A percentile compares a stretch with the other conserved stretches of the same genome.
phyloP scores from a whole-genome alignment of 2,797 vertebrate species.

The Novumbra hubbsi region DNA sequence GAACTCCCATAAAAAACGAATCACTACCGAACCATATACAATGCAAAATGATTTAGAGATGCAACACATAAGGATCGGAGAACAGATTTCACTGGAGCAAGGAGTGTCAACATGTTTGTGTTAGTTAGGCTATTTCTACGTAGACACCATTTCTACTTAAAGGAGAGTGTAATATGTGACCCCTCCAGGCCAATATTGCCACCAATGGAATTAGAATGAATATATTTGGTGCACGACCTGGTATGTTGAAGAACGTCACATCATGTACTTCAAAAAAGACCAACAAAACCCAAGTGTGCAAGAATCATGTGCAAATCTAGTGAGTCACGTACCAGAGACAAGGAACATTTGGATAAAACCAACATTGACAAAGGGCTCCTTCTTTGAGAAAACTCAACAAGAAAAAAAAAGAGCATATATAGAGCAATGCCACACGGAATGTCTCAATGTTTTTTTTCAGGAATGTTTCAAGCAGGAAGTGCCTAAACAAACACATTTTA shows the following conservation, averaged over 20 bases:
- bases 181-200: background rate
- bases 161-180: background rate
- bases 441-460: background rate
- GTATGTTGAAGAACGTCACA: background rate
- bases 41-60: background rate
- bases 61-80: background rate
- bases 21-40: constrained; percentile 11
- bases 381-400: constrained; percentile 11
- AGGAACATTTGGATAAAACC: background rate
- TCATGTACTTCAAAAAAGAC: background rate
- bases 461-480: background rate
- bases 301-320: constrained; percentile 1
- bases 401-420: constrained; percentile 6
- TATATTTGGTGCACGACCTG: constrained; percentile 9
- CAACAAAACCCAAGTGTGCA: constrained; percentile 2
- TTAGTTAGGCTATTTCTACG: background rate
- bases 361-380: background rate
- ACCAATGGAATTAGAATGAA: constrained; percentile 20
- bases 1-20: constrained; percentile 10
- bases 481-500: background rate
- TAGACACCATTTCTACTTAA: background rate
- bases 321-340: background rate
- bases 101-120: constrained; percentile 1
- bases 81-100: constrained; percentile 12
- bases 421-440: constrained; percentile 1